A percentile compares a stretch with the other conserved stretches of the same genome.
Evolutionary conservation across 2,113 vertebrate genomes (phyloP).

Genomic region (Mionectes macconnelli): DNA sequence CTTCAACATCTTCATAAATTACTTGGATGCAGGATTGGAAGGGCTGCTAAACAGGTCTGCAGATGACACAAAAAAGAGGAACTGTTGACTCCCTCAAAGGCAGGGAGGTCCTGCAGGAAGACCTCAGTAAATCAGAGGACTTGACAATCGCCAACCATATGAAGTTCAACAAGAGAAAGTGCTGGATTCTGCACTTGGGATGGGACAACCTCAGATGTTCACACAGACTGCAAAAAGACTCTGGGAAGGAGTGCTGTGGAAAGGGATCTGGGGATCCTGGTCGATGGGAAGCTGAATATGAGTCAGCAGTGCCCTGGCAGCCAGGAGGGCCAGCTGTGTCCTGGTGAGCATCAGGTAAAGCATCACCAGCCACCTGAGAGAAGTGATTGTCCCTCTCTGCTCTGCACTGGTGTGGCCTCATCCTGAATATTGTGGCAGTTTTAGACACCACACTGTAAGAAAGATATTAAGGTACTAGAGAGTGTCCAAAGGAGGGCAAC

Average conservation of each 20-base stretch:
- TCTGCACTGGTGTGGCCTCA: background rate
- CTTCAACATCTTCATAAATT: background rate
- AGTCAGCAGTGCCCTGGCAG: background rate
- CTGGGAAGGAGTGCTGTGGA: background rate
- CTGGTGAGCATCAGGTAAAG: background rate
- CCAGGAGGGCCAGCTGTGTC: background rate
- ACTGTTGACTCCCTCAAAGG: background rate
- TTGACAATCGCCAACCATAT: background rate
- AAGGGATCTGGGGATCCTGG: background rate
- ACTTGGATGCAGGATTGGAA: background rate
- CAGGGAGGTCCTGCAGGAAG: background rate
- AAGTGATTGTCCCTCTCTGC: background rate
- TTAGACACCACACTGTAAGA: background rate
- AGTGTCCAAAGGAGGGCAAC: background rate
- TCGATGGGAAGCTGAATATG: background rate
- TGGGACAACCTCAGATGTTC: background rate
- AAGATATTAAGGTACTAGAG: background rate
- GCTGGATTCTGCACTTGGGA: background rate
- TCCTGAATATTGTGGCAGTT: background rate
- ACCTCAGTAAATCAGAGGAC: background rate
- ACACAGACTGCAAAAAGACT: background rate
- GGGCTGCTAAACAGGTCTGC: background rate
- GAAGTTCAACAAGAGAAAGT: background rate
- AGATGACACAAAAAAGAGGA: background rate
- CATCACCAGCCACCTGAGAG: background rate